Evolutionary conservation across 2,888 invertebrate genomes (phyloP), one percentile per base, ranked within the genome.

Genomic region (Andricus curvator): DNA sequence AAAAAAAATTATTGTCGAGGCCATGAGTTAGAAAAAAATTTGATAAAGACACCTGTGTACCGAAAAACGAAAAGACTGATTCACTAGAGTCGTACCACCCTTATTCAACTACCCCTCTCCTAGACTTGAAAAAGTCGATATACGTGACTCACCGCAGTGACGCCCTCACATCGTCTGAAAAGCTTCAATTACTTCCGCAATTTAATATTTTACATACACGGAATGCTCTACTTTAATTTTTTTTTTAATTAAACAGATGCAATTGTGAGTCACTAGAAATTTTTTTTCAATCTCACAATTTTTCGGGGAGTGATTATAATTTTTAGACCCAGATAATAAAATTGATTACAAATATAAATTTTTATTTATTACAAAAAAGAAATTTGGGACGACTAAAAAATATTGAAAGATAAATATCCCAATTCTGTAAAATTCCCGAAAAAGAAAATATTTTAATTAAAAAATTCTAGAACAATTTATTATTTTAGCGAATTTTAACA

Each of bases 61-160:
- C 51, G 70, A 51, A 51, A 70, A 48, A 20, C 29, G 48, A 70
- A 70, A 29, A 5, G 70, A 29, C 25, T 70, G 70, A 70, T 51
- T 70, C 70, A 48, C 70, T 51, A 51, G 70, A 29, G 29, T 44
- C 29, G 48, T 29, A n/a, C 29, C 20, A 51, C 70, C 29, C 70
- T 70, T 70, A 9, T 48, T 33, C 29, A 70, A 70, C 70, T 4
- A n/a, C 56, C 70, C 70, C 29, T 48, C 51, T 70, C 48, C 68
- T 79, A 60, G 51, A 70, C 22, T 51, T 56, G 78, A 51, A 78
- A 78, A 78, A 29, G 44, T 78, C 78, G 66, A 78, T 78, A 66
- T 25, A 66, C 78, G 44, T 66, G 66, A 78, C n/a, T 65, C 62
- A 65, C 37, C 20, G 48, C 29, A 70, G 70, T 48, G 48, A 82